phyloP scores from a whole-genome alignment of 2,888 invertebrate genomes.

The Drosophila phalerata region DNA sequence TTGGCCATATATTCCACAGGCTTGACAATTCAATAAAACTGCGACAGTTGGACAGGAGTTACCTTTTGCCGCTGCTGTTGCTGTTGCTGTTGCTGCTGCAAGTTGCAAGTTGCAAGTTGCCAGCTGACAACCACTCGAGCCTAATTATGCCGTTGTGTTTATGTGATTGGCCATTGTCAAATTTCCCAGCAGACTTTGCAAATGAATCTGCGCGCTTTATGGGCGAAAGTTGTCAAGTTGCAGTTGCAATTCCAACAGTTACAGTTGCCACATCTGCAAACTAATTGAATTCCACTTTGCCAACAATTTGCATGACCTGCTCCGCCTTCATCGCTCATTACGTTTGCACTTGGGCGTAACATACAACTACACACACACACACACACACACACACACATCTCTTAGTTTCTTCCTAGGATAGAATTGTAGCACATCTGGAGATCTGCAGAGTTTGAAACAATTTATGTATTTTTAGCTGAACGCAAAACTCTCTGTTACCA shows the following conservation, averaged over 20 bases:
- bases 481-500: constrained; percentile 30
- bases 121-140: constrained; percentile 30
- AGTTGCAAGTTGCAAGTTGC: constrained; percentile 13
- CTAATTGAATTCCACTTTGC: constrained; percentile 62
- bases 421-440: constrained; percentile 36
- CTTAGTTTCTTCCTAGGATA: background rate
- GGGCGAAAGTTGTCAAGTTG: constrained; percentile 63
- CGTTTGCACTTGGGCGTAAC: constrained; percentile 45
- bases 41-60: constrained; percentile 48
- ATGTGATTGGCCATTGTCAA: constrained; percentile 65
- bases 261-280: constrained; percentile 20
- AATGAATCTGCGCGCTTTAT: constrained; percentile 62
- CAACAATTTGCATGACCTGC: constrained; percentile 53
- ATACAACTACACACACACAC: constrained; percentile 5
- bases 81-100: constrained; percentile 7
- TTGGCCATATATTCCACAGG: constrained; percentile 43
- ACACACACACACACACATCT: constrained; percentile 3
- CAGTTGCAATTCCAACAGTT: constrained; percentile 5
- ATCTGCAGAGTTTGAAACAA: constrained; percentile 52
- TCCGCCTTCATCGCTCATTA: constrained; percentile 45
- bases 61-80: constrained; percentile 29
- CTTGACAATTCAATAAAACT: constrained; percentile 76
- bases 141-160: constrained; percentile 66
- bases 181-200: constrained; percentile 35
- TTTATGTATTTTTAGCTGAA: constrained; percentile 68